A percentile compares a stretch with the other conserved stretches of the same genome.
Evolutionary conservation across 2,113 vertebrate genomes (phyloP).

Genomic region (Eleginops maclovinus): DNA sequence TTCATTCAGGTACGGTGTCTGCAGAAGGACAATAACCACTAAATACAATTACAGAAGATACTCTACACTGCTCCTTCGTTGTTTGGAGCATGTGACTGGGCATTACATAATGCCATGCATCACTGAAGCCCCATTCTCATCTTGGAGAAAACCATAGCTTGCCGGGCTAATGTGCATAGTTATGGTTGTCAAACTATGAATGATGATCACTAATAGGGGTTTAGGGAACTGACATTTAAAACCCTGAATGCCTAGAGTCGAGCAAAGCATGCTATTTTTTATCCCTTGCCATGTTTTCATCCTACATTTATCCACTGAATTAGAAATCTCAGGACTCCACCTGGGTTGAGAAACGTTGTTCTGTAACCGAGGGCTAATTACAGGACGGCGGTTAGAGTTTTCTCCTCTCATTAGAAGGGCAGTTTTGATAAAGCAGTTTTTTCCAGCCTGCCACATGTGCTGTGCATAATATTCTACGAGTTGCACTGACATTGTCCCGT

Average conservation of each 20-base stretch:
- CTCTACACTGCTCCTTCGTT: background rate
- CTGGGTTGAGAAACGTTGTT: background rate
- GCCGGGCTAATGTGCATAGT: background rate
- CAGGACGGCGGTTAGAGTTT: slow-evolving; percentile 11
- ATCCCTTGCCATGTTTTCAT: background rate
- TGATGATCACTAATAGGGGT: background rate
- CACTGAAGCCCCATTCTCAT: background rate
- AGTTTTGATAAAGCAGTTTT: background rate
- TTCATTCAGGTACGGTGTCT: too few species aligned
- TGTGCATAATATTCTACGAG: background rate
- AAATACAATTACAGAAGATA: too few species aligned
- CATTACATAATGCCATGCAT: background rate
- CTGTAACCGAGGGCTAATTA: slow-evolving; percentile 22
- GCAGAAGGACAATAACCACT: too few species aligned
- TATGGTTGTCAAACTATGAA: background rate
- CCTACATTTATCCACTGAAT: background rate
- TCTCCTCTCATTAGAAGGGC: background rate
- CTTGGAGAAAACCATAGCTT: background rate
- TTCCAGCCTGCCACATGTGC: background rate
- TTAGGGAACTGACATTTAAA: background rate
- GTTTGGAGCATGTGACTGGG: background rate
- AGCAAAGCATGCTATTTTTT: background rate
- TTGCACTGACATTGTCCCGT: background rate
- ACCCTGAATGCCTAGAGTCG: background rate
- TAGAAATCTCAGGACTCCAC: background rate